Evolutionary conservation across 2,113 vertebrate genomes (phyloP), one percentile per base, ranked within the genome.

Genomic region (Channa maculata): DNA sequence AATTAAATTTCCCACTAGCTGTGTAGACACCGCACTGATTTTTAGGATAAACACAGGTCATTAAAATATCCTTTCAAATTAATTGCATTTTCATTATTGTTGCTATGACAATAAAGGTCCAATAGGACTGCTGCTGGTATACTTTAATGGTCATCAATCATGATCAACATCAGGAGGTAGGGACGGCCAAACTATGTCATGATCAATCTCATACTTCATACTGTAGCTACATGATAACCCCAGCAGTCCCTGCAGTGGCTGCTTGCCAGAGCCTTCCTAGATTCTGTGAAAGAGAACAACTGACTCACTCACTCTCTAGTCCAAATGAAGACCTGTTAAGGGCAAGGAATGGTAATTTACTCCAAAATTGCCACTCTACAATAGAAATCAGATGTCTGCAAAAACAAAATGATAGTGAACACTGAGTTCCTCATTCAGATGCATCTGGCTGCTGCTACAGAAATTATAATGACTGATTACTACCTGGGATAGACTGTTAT

Each of bases 201-300:
- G 24, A 24, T 24, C 24, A 24, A 24, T 24, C 24, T 24, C 24
- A 24, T 24, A 1, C 24, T 24, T 24, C 57, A 75, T 80, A 75
- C 64, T 68, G 85, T 71, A 57, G 64, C 60, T 74, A 14, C 50
- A 65, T 80, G 65, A 74, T 77, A 63, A 66, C 59, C 39, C 63
- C 72, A 59, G 46, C 65, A 69, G 77, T 46, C 39, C 39, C 38
- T 71, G 70, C 33, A 72, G 73, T 51, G 71, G 52, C 12, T 68
- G 71, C 74, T 83, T 74, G 61, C 60, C 60, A 71, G 75, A 7
- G n/a, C 58, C 75, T 66, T 43, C 54, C n/a, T 13, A 38, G 44
- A 38, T 73, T 14, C 51, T 63, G 60, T 48, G 68, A 65, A 58
- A 44, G 15, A 77, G 75, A 67, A 77, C 51, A 61, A 50, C 67